These are phyloP conservation scores for Pocillopora grandis DNA, from an alignment of 92 coral and sea anemone genomes.

Conservation along the genomic window DNA sequence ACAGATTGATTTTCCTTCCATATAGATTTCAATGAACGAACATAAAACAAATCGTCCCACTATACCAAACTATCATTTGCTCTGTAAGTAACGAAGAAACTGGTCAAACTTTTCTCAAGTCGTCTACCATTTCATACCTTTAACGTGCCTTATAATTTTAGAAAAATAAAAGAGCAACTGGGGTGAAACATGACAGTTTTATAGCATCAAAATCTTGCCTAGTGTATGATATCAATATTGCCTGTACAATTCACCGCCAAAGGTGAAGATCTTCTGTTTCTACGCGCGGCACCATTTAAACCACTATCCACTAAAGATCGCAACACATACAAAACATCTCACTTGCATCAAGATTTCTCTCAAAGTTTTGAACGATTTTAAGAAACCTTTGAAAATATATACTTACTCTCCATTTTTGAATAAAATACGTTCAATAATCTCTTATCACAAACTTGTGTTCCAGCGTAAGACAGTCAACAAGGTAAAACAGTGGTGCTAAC, in stretches of 20 bases:
- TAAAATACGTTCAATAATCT: constrained; percentile 87
- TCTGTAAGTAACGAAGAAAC: too few species aligned
- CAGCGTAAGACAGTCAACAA: constrained; percentile 34
- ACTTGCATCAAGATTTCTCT: constrained; percentile 45
- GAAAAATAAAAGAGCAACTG: too few species aligned
- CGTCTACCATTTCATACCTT: too few species aligned
- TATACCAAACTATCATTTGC: too few species aligned
- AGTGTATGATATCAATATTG: neutral
- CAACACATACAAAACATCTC: constrained; percentile 33
- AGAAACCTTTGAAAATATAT: constrained; percentile 91
- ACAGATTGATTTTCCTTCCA: neutral
- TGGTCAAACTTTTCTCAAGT: too few species aligned
- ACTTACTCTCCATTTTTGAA: constrained; percentile 74
- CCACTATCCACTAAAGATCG: constrained; percentile 35
- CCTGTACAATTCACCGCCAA: constrained; percentile 2
- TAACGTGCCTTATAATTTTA: too few species aligned
- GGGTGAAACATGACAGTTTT: neutral
- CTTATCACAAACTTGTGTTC: constrained; percentile 45
- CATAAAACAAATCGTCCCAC: too few species aligned
- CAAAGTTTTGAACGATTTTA: constrained; percentile 48
- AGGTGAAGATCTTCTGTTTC: neutral
- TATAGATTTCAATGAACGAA: neutral
- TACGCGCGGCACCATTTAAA: constrained; percentile 22
- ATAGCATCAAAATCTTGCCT: constrained; percentile 20
- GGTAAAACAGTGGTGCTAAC: neutral